Conservation (phyloP, 2,888 invertebrate genomes). For the Poecilus cupreus region DNA sequence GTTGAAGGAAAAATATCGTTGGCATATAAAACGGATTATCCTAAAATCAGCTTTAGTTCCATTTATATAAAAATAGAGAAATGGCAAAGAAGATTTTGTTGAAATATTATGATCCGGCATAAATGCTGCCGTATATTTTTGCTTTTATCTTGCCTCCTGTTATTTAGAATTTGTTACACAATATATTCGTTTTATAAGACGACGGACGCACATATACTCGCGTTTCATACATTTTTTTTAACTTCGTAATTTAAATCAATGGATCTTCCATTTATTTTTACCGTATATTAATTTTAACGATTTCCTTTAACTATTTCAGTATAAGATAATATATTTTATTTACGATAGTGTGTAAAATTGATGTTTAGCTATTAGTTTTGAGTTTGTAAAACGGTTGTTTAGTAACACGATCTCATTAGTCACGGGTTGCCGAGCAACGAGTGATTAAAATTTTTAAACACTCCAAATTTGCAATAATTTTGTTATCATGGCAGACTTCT, state of each 20-base stretch:
- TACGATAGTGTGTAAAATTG: no score
- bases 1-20: background rate
- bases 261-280: no score
- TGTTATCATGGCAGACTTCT: no score
- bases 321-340: no score
- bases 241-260: background rate
- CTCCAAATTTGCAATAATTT: no score
- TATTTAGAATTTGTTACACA: constrained; percentile 13
- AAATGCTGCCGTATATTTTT: constrained; percentile 20
- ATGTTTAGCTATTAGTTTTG: no score
- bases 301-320: no score
- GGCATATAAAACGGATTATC: constrained; percentile 22
- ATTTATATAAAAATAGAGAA: constrained; percentile 32
- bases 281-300: no score
- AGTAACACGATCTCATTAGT: no score
- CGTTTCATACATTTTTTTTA: background rate
- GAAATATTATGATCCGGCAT: constrained; percentile 36
- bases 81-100: constrained; percentile 16
- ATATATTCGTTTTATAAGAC: background rate
- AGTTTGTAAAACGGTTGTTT: no score
- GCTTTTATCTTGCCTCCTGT: background rate
- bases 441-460: no score
- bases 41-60: constrained; percentile 17
- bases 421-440: no score
- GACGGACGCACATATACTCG: background rate